Evolutionary conservation across 2,888 invertebrate species (phyloP).

Genomic region (Thyatira batis): DNA sequence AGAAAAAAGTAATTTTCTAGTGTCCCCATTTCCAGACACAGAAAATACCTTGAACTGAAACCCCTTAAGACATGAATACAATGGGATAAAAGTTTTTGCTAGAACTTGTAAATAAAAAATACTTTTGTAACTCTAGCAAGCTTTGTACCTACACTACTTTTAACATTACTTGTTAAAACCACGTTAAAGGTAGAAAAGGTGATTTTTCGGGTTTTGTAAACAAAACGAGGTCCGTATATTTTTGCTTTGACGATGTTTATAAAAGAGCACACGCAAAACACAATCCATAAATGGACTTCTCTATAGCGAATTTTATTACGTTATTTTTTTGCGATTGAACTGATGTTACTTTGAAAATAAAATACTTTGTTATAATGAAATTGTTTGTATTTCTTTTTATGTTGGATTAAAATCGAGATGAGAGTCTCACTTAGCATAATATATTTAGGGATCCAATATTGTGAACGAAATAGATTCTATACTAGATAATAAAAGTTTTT

Average conservation of each 20-base stretch:
- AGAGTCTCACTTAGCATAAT: constrained; percentile 47
- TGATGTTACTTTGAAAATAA: no score
- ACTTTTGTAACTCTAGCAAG: not conserved
- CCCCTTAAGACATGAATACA: not conserved
- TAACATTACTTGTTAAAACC: no score
- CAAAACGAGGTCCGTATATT: no score
- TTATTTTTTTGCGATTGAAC: no score
- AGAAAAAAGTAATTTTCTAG: constrained; percentile 3
- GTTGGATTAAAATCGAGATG: constrained; percentile 16
- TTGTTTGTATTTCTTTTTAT: not conserved
- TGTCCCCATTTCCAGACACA: not conserved
- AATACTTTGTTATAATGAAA: not conserved
- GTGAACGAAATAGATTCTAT: constrained; percentile 49
- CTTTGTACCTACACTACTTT: not conserved
- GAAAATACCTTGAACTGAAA: not conserved
- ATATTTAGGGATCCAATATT: constrained; percentile 57
- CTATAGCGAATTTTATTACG: no score
- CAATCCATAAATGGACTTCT: no score
- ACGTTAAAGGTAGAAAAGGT: no score
- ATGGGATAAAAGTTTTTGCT: not conserved
- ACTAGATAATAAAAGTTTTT: constrained; percentile 30
- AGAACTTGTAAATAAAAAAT: not conserved
- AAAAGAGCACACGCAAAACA: no score
- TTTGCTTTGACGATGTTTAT: no score
- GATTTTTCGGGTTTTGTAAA: no score